Conservation (phyloP, 2,888 invertebrate species). For the Oxystoma pomonae region DNA sequence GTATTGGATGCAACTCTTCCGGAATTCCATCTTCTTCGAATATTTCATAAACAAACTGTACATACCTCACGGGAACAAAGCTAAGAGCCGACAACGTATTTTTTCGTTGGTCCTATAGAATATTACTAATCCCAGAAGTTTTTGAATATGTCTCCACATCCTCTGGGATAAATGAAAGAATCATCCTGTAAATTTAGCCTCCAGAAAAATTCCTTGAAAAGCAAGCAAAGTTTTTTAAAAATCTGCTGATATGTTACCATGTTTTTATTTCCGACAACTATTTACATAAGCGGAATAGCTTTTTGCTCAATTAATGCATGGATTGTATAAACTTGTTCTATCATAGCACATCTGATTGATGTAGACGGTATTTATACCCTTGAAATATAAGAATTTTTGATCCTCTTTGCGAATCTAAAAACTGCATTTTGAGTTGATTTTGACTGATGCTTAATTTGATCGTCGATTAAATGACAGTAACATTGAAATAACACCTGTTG, state of each 20-base stretch:
- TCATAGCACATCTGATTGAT: background rate
- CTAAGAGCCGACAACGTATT: background rate
- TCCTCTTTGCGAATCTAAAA: background rate
- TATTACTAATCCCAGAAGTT: background rate
- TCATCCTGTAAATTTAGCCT: background rate
- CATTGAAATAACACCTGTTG: background rate
- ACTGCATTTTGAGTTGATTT: background rate
- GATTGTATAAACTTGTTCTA: background rate
- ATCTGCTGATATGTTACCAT: background rate
- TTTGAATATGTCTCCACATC: background rate
- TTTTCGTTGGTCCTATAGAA: background rate
- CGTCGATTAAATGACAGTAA: background rate
- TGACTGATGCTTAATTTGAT: background rate
- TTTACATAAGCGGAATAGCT: background rate
- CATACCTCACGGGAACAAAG: background rate
- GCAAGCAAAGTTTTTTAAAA: background rate
- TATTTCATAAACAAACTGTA: background rate
- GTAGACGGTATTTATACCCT: too few species aligned
- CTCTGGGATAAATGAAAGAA: background rate
- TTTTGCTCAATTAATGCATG: background rate
- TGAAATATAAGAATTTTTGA: background rate
- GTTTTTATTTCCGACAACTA: background rate
- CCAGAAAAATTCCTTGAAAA: background rate
- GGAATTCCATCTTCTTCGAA: background rate
- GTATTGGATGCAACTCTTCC: background rate